Conservation (phyloP, 92 coral and sea anemone species). For the Meandrina meandrites region DNA sequence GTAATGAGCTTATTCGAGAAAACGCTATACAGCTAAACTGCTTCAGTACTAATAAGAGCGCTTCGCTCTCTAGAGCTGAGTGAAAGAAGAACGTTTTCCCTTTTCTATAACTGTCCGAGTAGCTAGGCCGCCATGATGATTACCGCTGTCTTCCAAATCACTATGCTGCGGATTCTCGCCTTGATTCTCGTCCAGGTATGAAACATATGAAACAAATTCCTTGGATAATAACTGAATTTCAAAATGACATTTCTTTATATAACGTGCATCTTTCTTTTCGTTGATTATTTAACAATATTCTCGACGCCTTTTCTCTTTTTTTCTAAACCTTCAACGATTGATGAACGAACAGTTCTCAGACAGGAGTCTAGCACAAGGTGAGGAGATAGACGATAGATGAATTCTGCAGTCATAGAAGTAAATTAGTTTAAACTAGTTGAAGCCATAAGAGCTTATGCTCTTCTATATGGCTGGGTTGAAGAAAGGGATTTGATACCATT, state of each 20-base stretch:
- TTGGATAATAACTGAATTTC: not conserved
- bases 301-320: not conserved
- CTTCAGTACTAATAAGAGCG: not conserved
- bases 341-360: not conserved
- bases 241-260: not conserved
- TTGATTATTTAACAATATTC: not conserved
- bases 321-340: not conserved
- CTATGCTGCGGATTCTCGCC: conserved; percentile 4
- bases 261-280: not conserved
- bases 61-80: not conserved
- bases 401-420: not conserved
- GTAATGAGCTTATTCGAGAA: conserved; percentile 10
- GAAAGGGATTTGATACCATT: not conserved
- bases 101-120: not conserved
- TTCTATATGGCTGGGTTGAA: not conserved
- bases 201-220: not conserved
- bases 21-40: not conserved
- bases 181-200: conserved; percentile 10
- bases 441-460: not conserved
- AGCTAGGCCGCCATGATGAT: not conserved
- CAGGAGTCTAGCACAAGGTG: not conserved
- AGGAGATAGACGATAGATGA: not conserved
- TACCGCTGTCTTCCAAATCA: not conserved
- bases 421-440: not conserved
- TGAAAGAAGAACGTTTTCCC: not conserved